Conservation (phyloP, 2,888 invertebrate species). For the Pasiphila rectangulata region DNA sequence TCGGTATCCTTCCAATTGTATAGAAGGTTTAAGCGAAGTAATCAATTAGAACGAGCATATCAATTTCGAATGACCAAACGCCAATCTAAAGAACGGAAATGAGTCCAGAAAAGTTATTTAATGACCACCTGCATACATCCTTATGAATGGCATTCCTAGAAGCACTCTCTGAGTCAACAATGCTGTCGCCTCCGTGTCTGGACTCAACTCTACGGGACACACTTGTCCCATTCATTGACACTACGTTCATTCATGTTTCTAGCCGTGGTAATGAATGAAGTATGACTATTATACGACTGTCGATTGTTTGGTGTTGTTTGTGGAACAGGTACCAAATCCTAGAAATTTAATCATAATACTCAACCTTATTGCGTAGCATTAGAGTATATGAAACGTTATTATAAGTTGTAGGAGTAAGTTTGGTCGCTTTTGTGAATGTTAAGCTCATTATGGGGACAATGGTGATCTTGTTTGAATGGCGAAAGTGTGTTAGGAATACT, state of each 20-base stretch:
- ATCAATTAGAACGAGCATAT: background rate
- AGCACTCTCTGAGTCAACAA: slow-evolving; percentile 52
- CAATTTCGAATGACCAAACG: slow-evolving; percentile 16
- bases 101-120: slow-evolving; percentile 64
- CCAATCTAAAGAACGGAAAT: slow-evolving; percentile 56
- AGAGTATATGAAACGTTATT: background rate
- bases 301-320: slow-evolving; percentile 45
- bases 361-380: background rate
- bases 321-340: slow-evolving; percentile 43
- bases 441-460: slow-evolving; percentile 48
- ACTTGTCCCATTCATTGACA: slow-evolving; percentile 43
- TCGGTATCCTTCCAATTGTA: background rate
- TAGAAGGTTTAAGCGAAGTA: background rate
- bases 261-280: slow-evolving; percentile 59
- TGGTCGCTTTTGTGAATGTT: slow-evolving; percentile 41
- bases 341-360: background rate
- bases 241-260: slow-evolving; percentile 33
- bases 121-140: slow-evolving; percentile 61
- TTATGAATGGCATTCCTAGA: slow-evolving; percentile 42
- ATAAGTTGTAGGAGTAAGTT: background rate
- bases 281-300: slow-evolving; percentile 43
- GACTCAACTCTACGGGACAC: slow-evolving; percentile 49
- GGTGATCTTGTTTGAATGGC: slow-evolving; percentile 21
- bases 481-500: slow-evolving; percentile 25
- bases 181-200: slow-evolving; percentile 57